These are phyloP conservation scores for Cassiopea xamachana DNA, from an alignment of 30 jellyfish, hydroid and myxozoan genomes.

Conservation along the genomic window DNA sequence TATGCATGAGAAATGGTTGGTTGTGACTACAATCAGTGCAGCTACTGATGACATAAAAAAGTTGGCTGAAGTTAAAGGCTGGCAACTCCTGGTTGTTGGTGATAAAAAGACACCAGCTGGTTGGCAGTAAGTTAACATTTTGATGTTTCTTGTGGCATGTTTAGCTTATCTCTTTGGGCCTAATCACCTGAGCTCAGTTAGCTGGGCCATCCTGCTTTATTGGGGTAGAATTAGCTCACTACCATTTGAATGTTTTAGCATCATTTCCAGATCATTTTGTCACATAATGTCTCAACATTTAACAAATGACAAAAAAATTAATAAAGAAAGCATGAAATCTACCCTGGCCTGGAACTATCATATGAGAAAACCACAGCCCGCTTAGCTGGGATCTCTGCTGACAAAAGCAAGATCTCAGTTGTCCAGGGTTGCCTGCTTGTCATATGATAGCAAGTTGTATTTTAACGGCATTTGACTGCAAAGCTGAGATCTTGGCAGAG, in stretches of 20 bases:
- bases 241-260: neutral
- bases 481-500: too few relatives aligned
- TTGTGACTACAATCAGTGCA: conserved; percentile 74
- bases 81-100: conserved; percentile 89
- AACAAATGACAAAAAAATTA: too few relatives aligned
- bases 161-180: neutral
- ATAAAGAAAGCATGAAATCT: too few relatives aligned
- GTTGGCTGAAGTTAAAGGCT: conserved; percentile 76
- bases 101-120: conserved; percentile 86
- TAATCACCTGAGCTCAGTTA: neutral
- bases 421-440: too few relatives aligned
- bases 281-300: too few relatives aligned
- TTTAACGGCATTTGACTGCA: too few relatives aligned
- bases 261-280: too few relatives aligned
- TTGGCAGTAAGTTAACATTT: conserved; percentile 75
- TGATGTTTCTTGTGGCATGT: neutral
- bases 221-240: neutral
- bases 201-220: neutral
- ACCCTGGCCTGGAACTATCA: too few relatives aligned
- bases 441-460: too few relatives aligned
- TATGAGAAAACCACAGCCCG: too few relatives aligned
- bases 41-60: conserved; percentile 92
- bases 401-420: too few relatives aligned
- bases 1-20: conserved; percentile 92
- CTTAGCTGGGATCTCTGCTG: too few relatives aligned